Evolutionary conservation across 2,888 invertebrate genomes (phyloP).

Genomic region (Coremacera marginata): DNA sequence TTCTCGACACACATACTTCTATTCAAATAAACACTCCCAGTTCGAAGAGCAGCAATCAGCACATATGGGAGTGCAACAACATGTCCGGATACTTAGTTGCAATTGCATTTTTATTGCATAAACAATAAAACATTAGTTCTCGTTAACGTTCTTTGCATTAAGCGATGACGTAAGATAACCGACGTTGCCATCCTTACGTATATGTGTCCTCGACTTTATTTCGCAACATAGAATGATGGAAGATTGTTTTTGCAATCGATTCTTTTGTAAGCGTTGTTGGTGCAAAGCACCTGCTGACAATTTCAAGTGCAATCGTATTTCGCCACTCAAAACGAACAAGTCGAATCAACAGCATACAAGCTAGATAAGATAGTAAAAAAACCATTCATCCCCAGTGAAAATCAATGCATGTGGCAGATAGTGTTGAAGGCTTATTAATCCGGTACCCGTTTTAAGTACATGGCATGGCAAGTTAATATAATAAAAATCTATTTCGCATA

Average conservation of each 20-base stretch:
- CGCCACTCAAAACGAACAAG: slow-evolving; percentile 41
- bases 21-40: not conserved
- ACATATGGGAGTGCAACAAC: slow-evolving; percentile 2
- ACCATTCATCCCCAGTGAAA: slow-evolving; percentile 1
- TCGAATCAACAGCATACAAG: slow-evolving; percentile 18
- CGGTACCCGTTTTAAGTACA: not conserved
- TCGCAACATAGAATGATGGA: slow-evolving; percentile 35
- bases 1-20: not conserved
- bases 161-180: slow-evolving; percentile 19
- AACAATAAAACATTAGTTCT: slow-evolving; percentile 49
- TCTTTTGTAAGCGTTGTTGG: slow-evolving; percentile 51
- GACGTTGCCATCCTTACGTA: not conserved
- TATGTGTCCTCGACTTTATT: not conserved
- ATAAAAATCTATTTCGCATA: too few species aligned
- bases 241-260: slow-evolving; percentile 41
- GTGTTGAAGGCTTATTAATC: not conserved
- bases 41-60: not conserved
- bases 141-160: not conserved
- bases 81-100: slow-evolving; percentile 55
- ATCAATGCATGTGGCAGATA: not conserved
- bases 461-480: not conserved
- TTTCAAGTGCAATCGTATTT: slow-evolving; percentile 64
- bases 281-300: slow-evolving; percentile 69
- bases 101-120: slow-evolving; percentile 64
- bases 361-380: not conserved